These are phyloP conservation scores for Argyrosomus regius DNA, from an alignment of 2,797 vertebrate species.

Conservation along the genomic window DNA sequence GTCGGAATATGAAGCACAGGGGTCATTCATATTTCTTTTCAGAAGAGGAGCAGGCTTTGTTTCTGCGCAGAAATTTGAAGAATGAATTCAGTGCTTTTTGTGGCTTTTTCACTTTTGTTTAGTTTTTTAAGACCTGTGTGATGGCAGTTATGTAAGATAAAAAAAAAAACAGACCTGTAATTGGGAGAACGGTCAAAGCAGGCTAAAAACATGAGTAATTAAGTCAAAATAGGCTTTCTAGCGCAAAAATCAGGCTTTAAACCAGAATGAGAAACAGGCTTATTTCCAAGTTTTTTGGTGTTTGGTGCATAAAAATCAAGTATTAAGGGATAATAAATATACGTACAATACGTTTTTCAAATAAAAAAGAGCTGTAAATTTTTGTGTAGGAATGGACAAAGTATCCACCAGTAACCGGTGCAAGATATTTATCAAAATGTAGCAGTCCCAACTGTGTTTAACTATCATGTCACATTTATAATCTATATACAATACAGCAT, in stretches of 20 bases:
- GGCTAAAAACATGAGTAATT: constrained; percentile 1
- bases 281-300: too few species aligned
- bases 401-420: too few species aligned
- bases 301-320: too few species aligned
- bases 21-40: background rate
- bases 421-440: too few species aligned
- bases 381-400: too few species aligned
- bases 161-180: background rate
- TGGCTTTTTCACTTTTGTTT: background rate
- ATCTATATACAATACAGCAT: constrained; percentile 43
- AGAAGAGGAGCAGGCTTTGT: background rate
- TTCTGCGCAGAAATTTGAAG: background rate
- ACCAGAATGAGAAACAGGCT: background rate
- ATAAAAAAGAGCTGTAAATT: too few species aligned
- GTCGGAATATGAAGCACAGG: background rate
- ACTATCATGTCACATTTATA: constrained; percentile 26
- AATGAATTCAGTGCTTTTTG: background rate
- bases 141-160: constrained; percentile 15
- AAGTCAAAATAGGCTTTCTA: constrained; percentile 9
- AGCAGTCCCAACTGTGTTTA: background rate
- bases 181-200: background rate
- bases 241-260: constrained; percentile 19
- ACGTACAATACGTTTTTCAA: too few species aligned
- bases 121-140: background rate
- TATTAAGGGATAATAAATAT: too few species aligned